phyloP scores from a whole-genome alignment of 2,797 vertebrate genomes.

The Poeciliopsis paucimaculata region DNA sequence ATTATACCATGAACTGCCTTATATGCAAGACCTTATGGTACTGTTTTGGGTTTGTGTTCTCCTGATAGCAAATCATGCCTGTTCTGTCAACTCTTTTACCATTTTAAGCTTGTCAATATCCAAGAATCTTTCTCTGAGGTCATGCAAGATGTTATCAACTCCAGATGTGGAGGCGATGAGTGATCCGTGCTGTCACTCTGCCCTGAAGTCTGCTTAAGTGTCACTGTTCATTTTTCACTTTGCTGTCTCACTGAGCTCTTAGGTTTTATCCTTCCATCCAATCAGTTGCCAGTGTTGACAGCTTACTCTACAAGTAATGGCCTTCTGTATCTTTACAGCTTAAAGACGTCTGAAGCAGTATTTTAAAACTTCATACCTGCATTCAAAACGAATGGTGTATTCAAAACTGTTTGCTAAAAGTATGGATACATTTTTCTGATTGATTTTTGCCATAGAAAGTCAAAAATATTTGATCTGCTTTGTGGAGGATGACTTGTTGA shows the following conservation, averaged over 20 bases:
- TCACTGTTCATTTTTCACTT: constrained; percentile 38
- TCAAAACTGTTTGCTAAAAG: constrained; percentile 31
- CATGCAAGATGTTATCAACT: constrained; percentile 67
- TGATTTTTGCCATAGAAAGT: background rate
- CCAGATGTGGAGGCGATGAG: constrained; percentile 75
- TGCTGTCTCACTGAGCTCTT: constrained; percentile 19
- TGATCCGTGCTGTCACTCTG: constrained; percentile 48
- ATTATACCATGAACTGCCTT: background rate
- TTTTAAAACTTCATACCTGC: background rate
- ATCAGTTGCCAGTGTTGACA: constrained; percentile 44
- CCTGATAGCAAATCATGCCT: constrained; percentile 29
- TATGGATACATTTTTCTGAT: background rate
- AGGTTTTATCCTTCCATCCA: constrained; percentile 37
- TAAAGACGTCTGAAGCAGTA: background rate
- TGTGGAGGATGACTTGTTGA: background rate
- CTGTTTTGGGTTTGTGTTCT: constrained; percentile 29
- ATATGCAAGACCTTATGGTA: constrained; percentile 52
- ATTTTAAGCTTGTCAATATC: constrained; percentile 52
- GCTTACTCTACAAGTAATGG: constrained; percentile 30
- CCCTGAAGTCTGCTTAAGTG: constrained; percentile 14
- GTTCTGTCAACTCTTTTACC: constrained; percentile 9
- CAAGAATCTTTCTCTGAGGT: constrained; percentile 70
- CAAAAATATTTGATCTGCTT: constrained; percentile 5
- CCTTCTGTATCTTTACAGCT: constrained; percentile 29
- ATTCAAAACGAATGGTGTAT: constrained; percentile 15